Evolutionary conservation across 2,888 invertebrate species (phyloP).

Genomic region (Nephrotoma guestfalica): DNA sequence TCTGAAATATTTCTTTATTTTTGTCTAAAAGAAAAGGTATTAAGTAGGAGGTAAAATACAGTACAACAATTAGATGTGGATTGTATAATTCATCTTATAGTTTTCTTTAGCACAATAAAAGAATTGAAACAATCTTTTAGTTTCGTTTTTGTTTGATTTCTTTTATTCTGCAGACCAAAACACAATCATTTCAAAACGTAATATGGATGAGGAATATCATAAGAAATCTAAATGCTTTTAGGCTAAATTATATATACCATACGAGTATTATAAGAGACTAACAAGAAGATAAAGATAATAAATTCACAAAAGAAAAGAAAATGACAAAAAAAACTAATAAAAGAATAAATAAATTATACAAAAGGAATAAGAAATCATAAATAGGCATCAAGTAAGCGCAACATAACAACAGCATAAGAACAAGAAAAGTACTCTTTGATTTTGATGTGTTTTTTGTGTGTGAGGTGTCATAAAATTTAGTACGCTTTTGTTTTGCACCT

Average conservation of each 20-base stretch:
- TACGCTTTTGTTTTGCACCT: background rate
- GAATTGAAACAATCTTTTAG: background rate
- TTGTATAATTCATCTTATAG: background rate
- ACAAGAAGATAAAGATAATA: background rate
- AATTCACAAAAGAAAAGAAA: background rate
- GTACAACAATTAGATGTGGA: constrained; percentile 3
- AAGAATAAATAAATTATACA: background rate
- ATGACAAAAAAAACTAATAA: background rate
- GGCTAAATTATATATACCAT: background rate
- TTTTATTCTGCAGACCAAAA: background rate
- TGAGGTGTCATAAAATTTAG: background rate
- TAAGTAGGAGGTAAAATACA: background rate
- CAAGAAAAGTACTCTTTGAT: background rate
- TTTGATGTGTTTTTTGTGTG: background rate
- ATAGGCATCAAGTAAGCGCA: background rate
- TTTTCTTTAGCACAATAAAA: background rate
- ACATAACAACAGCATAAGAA: background rate
- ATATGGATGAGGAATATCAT: background rate
- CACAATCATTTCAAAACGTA: background rate
- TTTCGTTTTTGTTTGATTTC: background rate
- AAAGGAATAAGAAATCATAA: background rate
- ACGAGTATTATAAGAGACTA: background rate
- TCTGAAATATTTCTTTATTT: background rate
- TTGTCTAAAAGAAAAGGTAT: background rate
- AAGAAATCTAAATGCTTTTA: background rate